These are phyloP conservation scores for Tragelaphus imberbis DNA, from an alignment of 2,113 vertebrate species.

Conservation along the genomic window DNA sequence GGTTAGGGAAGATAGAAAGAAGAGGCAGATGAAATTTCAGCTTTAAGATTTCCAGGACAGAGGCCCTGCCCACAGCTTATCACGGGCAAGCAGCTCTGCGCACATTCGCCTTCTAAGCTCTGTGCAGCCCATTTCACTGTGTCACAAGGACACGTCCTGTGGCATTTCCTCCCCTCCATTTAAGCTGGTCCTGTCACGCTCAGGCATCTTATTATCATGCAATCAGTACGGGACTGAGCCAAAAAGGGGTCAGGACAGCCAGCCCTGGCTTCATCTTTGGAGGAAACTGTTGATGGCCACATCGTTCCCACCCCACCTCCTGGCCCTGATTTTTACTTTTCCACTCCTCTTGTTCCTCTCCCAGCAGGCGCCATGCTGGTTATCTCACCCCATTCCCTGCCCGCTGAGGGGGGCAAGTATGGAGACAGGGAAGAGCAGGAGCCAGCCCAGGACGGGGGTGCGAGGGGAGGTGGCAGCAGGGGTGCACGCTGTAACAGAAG, in stretches of 20 bases:
- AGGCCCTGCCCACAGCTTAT: constrained; percentile 44
- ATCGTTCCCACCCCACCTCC: background rate
- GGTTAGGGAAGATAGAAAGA: background rate
- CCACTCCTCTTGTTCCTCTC: background rate
- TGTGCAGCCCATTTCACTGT: background rate
- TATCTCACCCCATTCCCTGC: background rate
- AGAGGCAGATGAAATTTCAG: background rate
- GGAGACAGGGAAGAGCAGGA: too few relatives aligned
- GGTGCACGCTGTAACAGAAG: fast-evolving
- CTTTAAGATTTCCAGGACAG: constrained; percentile 23
- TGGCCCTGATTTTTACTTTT: background rate
- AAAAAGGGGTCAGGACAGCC: too few relatives aligned
- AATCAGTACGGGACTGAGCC: background rate
- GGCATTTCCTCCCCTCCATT: background rate
- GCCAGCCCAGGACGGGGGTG: fast-evolving
- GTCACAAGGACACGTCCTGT: background rate
- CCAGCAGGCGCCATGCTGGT: background rate
- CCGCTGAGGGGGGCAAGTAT: background rate
- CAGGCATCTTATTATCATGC: fast-evolving
- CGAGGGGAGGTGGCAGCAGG: fast-evolving
- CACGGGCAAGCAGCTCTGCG: background rate
- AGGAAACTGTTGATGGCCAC: too few relatives aligned
- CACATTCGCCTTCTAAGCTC: background rate
- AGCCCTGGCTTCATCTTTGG: background rate
- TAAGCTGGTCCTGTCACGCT: background rate